Conservation (phyloP, 2,113 vertebrate genomes). For the Microtus oregoni region DNA sequence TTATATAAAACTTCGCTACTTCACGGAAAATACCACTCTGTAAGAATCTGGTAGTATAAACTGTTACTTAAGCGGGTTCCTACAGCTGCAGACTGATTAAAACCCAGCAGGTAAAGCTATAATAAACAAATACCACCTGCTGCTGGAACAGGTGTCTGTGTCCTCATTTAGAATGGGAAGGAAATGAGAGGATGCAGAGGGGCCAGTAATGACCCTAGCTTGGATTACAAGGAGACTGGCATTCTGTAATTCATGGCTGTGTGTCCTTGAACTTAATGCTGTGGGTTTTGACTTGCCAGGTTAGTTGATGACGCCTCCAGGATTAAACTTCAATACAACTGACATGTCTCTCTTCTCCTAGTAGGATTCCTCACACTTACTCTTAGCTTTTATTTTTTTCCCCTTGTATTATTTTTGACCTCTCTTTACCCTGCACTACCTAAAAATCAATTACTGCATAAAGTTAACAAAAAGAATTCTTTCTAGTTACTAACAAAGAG, state of each 20-base stretch:
- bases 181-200: constrained; percentile 83
- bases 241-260: constrained; percentile 77
- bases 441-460: constrained; percentile 67
- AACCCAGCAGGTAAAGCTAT: constrained; percentile 86
- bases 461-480: background rate
- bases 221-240: constrained; percentile 71
- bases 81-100: constrained; percentile 88
- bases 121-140: constrained; percentile 90
- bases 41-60: constrained; percentile 81
- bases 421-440: constrained; percentile 45
- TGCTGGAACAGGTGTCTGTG: constrained; percentile 88
- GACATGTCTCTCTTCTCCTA: constrained; percentile 71
- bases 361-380: constrained; percentile 57
- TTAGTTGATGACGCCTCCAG: constrained; percentile 62
- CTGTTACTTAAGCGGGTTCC: constrained; percentile 81
- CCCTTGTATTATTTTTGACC: constrained; percentile 58
- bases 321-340: constrained; percentile 64
- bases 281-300: constrained; percentile 73
- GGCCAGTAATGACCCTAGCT: constrained; percentile 77
- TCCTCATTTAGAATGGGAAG: constrained; percentile 86
- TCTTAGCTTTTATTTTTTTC: background rate
- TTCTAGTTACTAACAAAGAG: background rate
- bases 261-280: constrained; percentile 84
- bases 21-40: constrained; percentile 69
- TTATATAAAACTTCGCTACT: constrained; percentile 69